Percentiles rank a stretch among this genome's conserved stretches.
Conservation (phyloP, 2,113 vertebrate species). For the Gasterosteus nipponicus region DNA sequence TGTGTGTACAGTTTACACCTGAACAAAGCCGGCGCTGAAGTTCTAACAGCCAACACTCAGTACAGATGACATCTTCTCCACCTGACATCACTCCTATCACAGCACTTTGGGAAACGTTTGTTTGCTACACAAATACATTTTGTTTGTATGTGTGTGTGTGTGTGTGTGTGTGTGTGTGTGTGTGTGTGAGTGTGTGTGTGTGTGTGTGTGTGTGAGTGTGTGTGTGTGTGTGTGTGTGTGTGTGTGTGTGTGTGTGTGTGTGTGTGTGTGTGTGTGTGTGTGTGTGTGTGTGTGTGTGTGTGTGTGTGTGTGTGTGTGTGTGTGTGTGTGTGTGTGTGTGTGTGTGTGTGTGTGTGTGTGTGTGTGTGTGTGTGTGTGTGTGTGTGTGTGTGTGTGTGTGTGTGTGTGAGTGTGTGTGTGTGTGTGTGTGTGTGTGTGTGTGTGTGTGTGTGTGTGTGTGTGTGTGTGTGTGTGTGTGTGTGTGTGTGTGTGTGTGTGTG, state of each 20-base stretch:
- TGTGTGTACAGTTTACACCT: too few species aligned
- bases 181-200: background rate
- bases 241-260: background rate
- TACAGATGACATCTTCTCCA: too few species aligned
- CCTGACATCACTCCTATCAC: too few species aligned
- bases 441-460: background rate
- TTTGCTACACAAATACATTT: too few species aligned
- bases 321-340: background rate
- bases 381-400: background rate
- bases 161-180: background rate
- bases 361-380: too few species aligned
- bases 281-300: background rate
- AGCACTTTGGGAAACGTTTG: too few species aligned
- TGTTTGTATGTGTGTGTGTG: too few species aligned
- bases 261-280: background rate
- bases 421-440: background rate
- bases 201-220: background rate
- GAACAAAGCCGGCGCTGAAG: too few species aligned
- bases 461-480: background rate
- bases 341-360: background rate
- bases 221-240: background rate
- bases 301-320: background rate
- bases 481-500: background rate
- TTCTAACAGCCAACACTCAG: too few species aligned
- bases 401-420: background rate